Percentiles rank a stretch among this genome's conserved stretches.
These are phyloP conservation scores for Apamea sordens DNA, from an alignment of 2,888 invertebrate genomes.

Conservation along the genomic window DNA sequence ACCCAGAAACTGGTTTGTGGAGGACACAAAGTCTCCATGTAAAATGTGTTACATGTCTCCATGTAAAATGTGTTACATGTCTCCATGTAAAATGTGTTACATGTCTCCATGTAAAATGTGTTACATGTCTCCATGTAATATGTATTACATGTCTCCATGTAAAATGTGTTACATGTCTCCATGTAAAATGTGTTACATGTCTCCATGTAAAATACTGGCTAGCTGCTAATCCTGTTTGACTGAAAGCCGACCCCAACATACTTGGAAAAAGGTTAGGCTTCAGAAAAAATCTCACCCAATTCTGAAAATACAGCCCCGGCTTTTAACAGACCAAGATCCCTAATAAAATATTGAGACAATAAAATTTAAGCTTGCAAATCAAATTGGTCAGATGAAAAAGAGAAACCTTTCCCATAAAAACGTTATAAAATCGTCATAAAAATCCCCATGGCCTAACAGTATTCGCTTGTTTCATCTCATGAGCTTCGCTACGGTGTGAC, in stretches of 20 bases:
- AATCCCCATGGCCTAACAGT: constrained; percentile 57
- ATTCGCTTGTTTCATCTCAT: constrained; percentile 58
- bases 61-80: too few relatives aligned
- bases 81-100: too few relatives aligned
- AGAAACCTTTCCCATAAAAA: constrained; percentile 44
- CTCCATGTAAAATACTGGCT: background rate
- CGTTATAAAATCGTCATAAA: constrained; percentile 46
- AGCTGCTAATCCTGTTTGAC: background rate
- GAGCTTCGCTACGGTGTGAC: constrained; percentile 64
- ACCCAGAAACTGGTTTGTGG: background rate
- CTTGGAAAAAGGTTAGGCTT: background rate
- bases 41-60: background rate
- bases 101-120: too few relatives aligned
- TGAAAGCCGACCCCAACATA: background rate
- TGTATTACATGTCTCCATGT: too few relatives aligned
- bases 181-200: too few relatives aligned
- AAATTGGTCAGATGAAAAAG: background rate
- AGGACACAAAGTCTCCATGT: background rate
- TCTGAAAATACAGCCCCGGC: background rate
- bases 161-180: too few relatives aligned
- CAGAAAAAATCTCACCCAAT: background rate
- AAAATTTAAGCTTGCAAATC: background rate
- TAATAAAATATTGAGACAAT: background rate
- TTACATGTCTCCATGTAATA: too few relatives aligned
- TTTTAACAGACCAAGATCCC: too few relatives aligned